Evolutionary conservation across 2,797 vertebrate genomes (phyloP).

Genomic region (Tangara arthus): DNA sequence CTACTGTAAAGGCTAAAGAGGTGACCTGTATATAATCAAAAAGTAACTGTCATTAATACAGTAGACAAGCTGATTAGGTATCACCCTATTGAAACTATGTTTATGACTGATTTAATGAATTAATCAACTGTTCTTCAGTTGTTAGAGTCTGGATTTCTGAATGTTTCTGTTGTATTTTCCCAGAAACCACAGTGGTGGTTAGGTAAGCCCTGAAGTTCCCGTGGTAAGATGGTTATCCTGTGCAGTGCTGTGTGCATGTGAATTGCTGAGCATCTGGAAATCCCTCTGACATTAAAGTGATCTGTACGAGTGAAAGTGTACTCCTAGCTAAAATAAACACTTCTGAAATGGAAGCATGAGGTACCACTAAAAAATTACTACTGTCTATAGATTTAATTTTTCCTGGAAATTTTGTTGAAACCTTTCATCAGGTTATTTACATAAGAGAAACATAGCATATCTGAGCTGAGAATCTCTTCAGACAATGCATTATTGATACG

Average conservation of each 20-base stretch:
- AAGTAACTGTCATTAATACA: not conserved
- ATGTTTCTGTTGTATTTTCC: not conserved
- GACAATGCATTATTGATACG: not conserved
- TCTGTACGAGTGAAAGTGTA: not conserved
- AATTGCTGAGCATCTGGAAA: not conserved
- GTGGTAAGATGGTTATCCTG: not conserved
- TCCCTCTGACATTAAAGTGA: not conserved
- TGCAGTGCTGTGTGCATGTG: not conserved
- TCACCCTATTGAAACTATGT: not conserved
- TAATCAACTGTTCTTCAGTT: not conserved
- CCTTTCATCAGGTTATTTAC: not conserved
- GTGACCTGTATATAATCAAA: not conserved
- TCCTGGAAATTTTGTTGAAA: not conserved
- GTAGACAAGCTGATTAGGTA: not conserved
- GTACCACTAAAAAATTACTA: not conserved
- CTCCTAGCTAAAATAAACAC: not conserved
- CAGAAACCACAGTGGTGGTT: not conserved
- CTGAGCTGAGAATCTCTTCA: not conserved
- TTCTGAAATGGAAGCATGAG: not conserved
- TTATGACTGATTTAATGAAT: not conserved
- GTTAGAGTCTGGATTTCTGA: not conserved
- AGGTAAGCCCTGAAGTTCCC: not conserved
- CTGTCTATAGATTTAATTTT: not conserved
- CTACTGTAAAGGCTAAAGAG: not conserved
- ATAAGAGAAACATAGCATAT: not conserved